phyloP scores from a whole-genome alignment of 2,797 vertebrate species.

The Pipistrellus pygmaeus region DNA sequence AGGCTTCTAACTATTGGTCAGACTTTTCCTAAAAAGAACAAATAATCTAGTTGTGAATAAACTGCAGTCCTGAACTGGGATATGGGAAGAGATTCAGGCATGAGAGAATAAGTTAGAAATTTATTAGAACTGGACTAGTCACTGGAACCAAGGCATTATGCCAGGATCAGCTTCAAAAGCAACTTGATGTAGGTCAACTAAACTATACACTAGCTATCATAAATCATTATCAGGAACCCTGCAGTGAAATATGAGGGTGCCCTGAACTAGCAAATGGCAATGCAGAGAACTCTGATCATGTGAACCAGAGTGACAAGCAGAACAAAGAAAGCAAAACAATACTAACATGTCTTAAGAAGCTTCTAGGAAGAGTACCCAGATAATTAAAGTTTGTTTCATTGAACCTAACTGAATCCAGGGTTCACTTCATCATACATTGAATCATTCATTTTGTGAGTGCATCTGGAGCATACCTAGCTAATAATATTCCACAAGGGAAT shows the following conservation, averaged over 20 bases:
- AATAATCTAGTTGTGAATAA: not conserved
- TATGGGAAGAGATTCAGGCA: not conserved
- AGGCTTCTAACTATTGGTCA: not conserved
- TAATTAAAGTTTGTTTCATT: not conserved
- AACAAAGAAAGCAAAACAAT: not conserved
- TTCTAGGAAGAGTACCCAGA: not conserved
- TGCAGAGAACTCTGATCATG: not conserved
- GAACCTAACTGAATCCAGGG: not conserved
- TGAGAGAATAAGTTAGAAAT: not conserved
- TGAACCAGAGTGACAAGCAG: not conserved
- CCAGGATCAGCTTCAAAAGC: not conserved
- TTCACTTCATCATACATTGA: not conserved
- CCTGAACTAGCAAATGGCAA: not conserved
- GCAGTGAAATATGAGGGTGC: not conserved
- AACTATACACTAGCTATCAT: not conserved
- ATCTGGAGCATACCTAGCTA: not conserved
- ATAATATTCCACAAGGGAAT: not conserved
- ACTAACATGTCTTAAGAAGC: slow-evolving; percentile 29
- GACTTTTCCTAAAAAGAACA: not conserved
- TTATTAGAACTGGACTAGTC: not conserved
- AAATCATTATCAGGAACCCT: not conserved
- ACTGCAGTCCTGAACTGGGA: not conserved
- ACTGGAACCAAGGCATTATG: not conserved
- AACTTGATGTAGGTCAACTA: not conserved
- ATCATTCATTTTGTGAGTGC: not conserved